Evolutionary conservation across 2,113 vertebrate species (phyloP).

Genomic region (Malurus elegans): DNA sequence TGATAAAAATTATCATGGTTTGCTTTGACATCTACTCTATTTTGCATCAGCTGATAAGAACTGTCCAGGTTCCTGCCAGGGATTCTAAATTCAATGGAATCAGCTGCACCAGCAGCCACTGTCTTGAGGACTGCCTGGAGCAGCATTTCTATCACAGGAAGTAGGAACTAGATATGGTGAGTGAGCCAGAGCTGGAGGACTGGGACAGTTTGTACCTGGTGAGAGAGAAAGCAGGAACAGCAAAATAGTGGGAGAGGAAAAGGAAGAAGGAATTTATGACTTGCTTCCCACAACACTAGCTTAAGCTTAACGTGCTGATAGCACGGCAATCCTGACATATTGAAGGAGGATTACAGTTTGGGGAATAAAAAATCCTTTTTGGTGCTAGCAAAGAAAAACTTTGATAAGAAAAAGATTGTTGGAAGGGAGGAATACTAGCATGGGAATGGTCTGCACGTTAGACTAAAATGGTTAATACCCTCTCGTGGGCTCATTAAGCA

Average conservation of each 20-base stretch:
- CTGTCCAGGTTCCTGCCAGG: background rate
- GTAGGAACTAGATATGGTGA: background rate
- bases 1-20: background rate
- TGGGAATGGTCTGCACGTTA: background rate
- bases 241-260: background rate
- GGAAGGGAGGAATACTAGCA: background rate
- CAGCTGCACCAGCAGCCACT: rapidly evolving
- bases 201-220: background rate
- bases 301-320: background rate
- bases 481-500: background rate
- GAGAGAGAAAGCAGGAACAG: background rate
- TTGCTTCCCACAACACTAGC: background rate
- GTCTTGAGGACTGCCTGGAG: background rate
- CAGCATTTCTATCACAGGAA: background rate
- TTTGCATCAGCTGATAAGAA: background rate
- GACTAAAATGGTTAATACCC: background rate
- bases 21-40: background rate
- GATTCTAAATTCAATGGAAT: background rate
- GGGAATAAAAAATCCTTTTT: background rate
- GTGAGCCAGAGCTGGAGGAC: background rate
- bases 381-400: background rate
- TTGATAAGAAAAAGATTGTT: background rate
- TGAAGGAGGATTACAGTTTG: background rate
- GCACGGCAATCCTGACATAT: background rate
- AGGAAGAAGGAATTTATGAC: background rate